A percentile compares a stretch with the other conserved stretches of the same genome.
Conservation (phyloP, 1,140 invertebrate genomes). For the Drosophila parabipectinata region DNA sequence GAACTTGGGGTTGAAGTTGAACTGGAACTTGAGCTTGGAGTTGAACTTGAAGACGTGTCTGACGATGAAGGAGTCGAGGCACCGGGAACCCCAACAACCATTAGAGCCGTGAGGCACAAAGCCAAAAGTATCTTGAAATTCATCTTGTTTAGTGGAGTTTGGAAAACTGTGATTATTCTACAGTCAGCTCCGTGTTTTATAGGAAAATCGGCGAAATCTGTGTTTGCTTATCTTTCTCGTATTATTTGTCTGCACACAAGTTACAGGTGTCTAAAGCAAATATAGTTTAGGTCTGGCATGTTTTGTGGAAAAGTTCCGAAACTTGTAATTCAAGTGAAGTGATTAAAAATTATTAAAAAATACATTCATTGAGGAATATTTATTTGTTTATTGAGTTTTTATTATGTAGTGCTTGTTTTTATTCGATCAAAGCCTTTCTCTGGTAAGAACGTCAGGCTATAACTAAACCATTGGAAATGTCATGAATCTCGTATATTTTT, state of each 20-base stretch:
- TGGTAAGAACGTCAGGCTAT: too few species aligned
- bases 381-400: too few species aligned
- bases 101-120: not conserved
- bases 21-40: too few species aligned
- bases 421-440: too few species aligned
- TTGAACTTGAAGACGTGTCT: not conserved
- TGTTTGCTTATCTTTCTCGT: slow-evolving; percentile 9
- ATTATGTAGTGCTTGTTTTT: too few species aligned
- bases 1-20: too few species aligned
- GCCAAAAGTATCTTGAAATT: not conserved
- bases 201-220: not conserved
- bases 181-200: not conserved
- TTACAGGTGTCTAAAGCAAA: slow-evolving; percentile 10
- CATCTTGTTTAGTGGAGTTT: not conserved
- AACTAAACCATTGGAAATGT: too few species aligned
- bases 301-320: not conserved
- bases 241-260: too few species aligned
- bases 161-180: not conserved
- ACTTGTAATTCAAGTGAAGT: too few species aligned
- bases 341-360: too few species aligned
- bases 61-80: not conserved
- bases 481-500: too few species aligned
- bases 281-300: not conserved
- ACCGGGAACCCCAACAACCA: not conserved
- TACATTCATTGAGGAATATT: too few species aligned